Conservation (phyloP, 92 coral and sea anemone genomes). For the Porites lobata region DNA sequence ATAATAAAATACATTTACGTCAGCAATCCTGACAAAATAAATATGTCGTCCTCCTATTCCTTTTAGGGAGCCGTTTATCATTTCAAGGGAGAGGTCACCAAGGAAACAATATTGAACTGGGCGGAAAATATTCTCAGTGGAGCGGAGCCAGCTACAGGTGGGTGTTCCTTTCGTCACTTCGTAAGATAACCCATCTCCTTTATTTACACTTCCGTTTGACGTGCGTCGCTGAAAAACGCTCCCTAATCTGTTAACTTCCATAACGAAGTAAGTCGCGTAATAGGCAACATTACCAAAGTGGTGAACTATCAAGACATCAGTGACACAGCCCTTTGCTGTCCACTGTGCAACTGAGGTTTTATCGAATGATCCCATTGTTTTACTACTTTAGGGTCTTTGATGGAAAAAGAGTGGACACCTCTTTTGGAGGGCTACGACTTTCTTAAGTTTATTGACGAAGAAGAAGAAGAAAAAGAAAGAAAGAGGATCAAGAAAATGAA, state of each 20-base stretch:
- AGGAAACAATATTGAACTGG: conserved; percentile 62
- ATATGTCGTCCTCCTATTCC: not conserved
- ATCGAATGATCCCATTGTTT: not conserved
- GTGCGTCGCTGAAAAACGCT: too few relatives aligned
- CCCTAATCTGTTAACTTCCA: too few relatives aligned
- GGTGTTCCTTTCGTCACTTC: conserved; percentile 1
- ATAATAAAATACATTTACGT: not conserved
- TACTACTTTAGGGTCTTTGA: conserved; percentile 60
- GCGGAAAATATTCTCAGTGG: conserved; percentile 64
- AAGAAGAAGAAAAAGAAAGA: conserved; percentile 66
- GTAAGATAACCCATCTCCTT: too few relatives aligned
- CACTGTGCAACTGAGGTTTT: not conserved
- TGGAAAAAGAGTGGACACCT: conserved; percentile 86
- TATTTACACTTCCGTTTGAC: too few relatives aligned
- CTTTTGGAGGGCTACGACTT: conserved; percentile 95
- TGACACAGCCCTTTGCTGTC: too few relatives aligned
- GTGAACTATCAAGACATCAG: too few relatives aligned
- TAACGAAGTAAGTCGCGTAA: too few relatives aligned
- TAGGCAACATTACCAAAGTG: too few relatives aligned
- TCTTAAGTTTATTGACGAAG: conserved; percentile 80
- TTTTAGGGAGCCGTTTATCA: conserved; percentile 78
- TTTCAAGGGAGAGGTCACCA: conserved; percentile 57
- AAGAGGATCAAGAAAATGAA: conserved; percentile 32
- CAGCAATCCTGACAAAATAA: not conserved
- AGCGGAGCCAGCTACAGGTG: conserved; percentile 67